Evolutionary conservation across 2,113 vertebrate species (phyloP), one percentile per base, ranked within the genome.

Genomic region (Geococcyx californianus): DNA sequence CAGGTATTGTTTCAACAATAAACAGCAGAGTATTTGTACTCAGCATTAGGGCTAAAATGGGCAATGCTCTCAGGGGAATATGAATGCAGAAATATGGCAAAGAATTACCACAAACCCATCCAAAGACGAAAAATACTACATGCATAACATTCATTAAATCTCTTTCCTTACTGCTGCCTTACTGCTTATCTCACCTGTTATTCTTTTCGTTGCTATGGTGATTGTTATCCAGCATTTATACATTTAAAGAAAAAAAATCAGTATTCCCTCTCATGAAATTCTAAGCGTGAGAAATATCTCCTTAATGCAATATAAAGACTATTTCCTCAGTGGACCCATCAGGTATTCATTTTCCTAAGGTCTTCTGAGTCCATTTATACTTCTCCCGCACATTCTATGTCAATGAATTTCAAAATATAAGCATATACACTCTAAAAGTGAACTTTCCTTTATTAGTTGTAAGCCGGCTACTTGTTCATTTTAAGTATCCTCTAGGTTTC

Each of bases 201-300:
- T 67, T 79, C 85, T 64, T 95, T 49, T 55, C 0, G 93, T 97
- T 95, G 90, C 94, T 84, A 95, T 94, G 90, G 96, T 88, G 90
- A 97, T 86, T 88, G 79, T 76, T 96, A 93, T 84, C 64, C 47
- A 93, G 72, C 82, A 80, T 88, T 96, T 96, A 95, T 78, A 93
- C 44, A 62, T 86, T 94, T 88, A 96, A 93, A 87, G 63, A 86
- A 92, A 94, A 92, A 94, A 95, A 83, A 69, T 70, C 72, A 86
- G 79, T 88, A 91, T 92, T 96, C 63, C 9, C 20, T 88, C 60
- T 86, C 79, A 95, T 84, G 93, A 93, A 90, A 95, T 90, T 80
- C 64, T 74, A 93, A 94, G 47, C 59, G 31, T 83, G 79, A 86
- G 79, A 94, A 94, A 84, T 92, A 85, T 44, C 73, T 77, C 63